Evolutionary conservation across 1,140 invertebrate species (phyloP).

Genomic region (Lepidurus packardi): DNA sequence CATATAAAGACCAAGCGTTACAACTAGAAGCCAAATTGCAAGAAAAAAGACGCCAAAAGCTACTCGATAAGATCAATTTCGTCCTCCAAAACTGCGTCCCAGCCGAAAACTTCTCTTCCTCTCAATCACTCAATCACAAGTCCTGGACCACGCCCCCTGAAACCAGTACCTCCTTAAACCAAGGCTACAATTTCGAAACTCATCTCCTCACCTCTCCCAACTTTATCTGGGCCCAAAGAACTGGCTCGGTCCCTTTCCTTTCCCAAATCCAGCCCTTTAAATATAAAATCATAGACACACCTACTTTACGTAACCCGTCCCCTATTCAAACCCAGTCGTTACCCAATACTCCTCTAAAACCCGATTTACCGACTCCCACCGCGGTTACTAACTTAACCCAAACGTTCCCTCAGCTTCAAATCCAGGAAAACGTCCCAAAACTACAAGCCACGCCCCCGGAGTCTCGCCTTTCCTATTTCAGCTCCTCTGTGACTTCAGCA

Average conservation of each 20-base stretch:
- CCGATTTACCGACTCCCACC: background rate
- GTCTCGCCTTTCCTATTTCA: background rate
- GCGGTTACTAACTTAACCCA: background rate
- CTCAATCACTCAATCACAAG: background rate
- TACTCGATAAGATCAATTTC: slow-evolving; percentile 26
- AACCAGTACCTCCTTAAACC: background rate
- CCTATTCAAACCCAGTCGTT: background rate
- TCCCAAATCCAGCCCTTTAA: background rate
- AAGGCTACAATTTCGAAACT: slow-evolving; percentile 16
- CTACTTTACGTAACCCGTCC: background rate
- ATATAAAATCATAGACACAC: background rate
- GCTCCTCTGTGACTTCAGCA: background rate
- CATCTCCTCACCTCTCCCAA: background rate
- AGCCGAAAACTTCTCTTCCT: background rate
- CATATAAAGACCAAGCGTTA: slow-evolving; percentile 34
- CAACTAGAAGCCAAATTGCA: slow-evolving; percentile 31
- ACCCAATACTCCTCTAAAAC: background rate
- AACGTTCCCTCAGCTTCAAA: background rate
- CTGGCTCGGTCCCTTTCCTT: background rate
- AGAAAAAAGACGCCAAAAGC: slow-evolving; percentile 27
- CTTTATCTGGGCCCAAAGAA: background rate
- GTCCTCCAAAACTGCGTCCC: slow-evolving; percentile 30
- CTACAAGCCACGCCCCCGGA: background rate
- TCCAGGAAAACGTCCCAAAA: background rate
- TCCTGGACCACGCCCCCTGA: background rate